phyloP scores from a whole-genome alignment of 2,888 invertebrate species.

The Rhogogaster chlorosoma region DNA sequence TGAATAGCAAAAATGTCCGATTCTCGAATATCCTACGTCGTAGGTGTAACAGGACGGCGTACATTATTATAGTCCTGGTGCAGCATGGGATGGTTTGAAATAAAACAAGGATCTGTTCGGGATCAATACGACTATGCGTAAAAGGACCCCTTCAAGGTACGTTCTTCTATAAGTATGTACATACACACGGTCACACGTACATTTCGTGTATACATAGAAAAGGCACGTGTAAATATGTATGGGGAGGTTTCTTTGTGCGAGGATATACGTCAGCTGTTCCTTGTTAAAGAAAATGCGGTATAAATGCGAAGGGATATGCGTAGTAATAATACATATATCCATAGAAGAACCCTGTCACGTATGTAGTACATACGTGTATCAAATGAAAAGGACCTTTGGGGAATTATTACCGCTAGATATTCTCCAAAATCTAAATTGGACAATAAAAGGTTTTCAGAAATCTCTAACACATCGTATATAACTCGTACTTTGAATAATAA shows the following conservation, averaged over 20 bases:
- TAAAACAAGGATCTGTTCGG: slow-evolving; percentile 43
- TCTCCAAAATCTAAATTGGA: too few relatives aligned
- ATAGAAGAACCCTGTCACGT: not conserved
- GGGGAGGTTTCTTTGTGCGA: not conserved
- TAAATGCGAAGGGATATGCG: not conserved
- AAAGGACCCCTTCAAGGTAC: slow-evolving; percentile 37
- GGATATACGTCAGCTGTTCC: slow-evolving; percentile 6
- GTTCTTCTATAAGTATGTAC: not conserved
- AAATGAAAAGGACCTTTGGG: too few relatives aligned
- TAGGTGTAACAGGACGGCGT: not conserved
- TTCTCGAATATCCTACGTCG: not conserved
- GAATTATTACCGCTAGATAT: too few relatives aligned
- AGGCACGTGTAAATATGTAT: not conserved
- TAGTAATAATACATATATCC: not conserved
- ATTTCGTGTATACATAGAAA: not conserved
- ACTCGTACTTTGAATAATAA: too few relatives aligned
- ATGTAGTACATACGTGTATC: too few relatives aligned
- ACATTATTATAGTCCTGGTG: not conserved
- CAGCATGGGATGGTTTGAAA: slow-evolving; percentile 24
- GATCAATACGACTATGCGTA: slow-evolving; percentile 46
- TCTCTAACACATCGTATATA: too few relatives aligned
- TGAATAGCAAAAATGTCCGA: not conserved
- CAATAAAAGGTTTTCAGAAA: too few relatives aligned
- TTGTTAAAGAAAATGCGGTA: not conserved
- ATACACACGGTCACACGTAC: not conserved